Base-by-base conservation (phyloP, 1,140 invertebrate species). In the Nautilus pompilius region DNA sequence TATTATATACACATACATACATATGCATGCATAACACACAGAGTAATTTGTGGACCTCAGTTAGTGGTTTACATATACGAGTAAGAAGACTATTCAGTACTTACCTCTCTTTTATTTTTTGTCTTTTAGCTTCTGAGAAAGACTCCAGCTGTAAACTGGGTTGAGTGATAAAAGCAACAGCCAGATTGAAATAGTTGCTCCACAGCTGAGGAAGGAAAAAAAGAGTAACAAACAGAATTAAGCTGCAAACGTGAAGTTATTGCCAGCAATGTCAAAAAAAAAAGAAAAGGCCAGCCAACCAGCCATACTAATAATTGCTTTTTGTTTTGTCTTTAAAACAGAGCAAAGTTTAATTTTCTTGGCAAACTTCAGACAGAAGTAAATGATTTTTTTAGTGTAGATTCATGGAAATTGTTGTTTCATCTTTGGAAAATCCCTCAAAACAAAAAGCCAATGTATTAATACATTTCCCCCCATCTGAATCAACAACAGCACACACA, bases 121-220 rank as follows among this genome's bases (percentile, higher is more conserved):
- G 57, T 54, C 68, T 68, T 60, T 79, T 81, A 26, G 71, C 73
- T 22, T 74, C 70, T 10, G 78, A 76, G 58, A 75, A 80, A n/a
- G 51, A 59, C 56, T 80, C 76, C 15, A 81, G 65, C 66, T 81
- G 80, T 3, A 81, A 69, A 64, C 69, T 73, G 5, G 72, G 76
- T 51, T 81, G 80, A 2, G 71, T 77, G 41, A 80, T 73, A 58
- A 81, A 81, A 8, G 67, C 57, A 5, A 80, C 77, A 22, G 76
- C 70, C 24, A 80, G 62, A 17, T 74, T 62, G 62, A 81, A 81
- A 53, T 79, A 81, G 24, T 67, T 67, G 28, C 60, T 69, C 80
- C 80, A 81, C 32, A 80, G 46, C 75, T 60, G 85, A 84, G n/a
- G n/a, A n/a, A n/a, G n/a, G n/a, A n/a, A n/a, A 64, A 86, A 49